Evolutionary conservation across 2,113 vertebrate species (phyloP).

Genomic region (Tragelaphus strepsiceros): DNA sequence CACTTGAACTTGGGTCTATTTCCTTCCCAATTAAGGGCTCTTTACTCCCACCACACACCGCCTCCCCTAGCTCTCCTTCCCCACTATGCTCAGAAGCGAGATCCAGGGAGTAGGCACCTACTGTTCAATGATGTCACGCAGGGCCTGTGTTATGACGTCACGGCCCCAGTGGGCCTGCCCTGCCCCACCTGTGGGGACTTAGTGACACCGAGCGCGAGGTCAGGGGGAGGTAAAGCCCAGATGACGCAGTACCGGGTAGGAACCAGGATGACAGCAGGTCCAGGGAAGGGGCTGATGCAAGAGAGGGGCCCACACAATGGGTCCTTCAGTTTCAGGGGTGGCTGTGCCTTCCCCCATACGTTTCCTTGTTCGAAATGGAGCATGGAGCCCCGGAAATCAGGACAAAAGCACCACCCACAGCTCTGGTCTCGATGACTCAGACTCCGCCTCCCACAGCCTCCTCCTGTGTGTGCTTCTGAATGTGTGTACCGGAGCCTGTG

Average conservation of each 20-base stretch:
- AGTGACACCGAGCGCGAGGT: background rate
- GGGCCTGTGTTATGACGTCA: background rate
- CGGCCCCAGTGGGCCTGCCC: background rate
- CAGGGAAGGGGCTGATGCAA: background rate
- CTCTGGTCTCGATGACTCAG: conserved; percentile 72
- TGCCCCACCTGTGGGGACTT: background rate
- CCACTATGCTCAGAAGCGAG: background rate
- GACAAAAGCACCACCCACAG: conserved; percentile 77
- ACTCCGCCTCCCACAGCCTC: conserved; percentile 72
- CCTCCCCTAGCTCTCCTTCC: background rate
- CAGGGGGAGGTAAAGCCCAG: background rate
- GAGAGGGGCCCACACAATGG: background rate
- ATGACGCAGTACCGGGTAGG: background rate
- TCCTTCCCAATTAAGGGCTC: background rate
- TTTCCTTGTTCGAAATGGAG: conserved; percentile 59
- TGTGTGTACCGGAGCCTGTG: conserved; percentile 41
- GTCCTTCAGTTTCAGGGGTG: background rate
- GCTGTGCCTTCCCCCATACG: background rate
- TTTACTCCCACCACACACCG: background rate
- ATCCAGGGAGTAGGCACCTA: background rate
- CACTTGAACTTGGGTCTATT: background rate
- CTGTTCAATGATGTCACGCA: background rate
- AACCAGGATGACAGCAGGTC: background rate
- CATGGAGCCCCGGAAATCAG: conserved; percentile 67
- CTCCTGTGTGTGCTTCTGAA: conserved; percentile 67